Base-by-base conservation (phyloP, 1,140 invertebrate genomes). In the Dolichoris vasculosae region DNA sequence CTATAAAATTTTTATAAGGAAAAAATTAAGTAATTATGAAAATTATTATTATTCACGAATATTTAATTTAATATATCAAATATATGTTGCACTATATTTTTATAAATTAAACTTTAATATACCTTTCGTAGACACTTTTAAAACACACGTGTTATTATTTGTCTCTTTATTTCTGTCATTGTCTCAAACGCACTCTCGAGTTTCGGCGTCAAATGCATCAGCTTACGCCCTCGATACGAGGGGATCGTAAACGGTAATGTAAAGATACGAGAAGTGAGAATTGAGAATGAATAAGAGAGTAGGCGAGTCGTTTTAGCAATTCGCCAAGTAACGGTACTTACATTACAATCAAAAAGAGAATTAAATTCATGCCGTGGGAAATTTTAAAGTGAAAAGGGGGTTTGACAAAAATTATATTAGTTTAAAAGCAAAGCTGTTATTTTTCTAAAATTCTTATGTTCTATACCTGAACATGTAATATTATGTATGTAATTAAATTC, bases 321-420 rank as follows among this genome's bases (percentile, higher is more conserved):
- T 81, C 67, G 23, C 17, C 8, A 13, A 8, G 48, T 63, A 35
- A 71, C 76, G 35, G 40, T 82, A 82, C 79, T 76, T 82, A 86
- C 79, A 82, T 86, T 81, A 86, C 79, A 86, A 86, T 86, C 71
- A 69, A 46, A 86, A 38, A 17, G 55, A 77, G 78, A 80, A 86
- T 82, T 86, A 77, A 77, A 86, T 30, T 76, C 55, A 64, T 23
- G 46, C 40, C 78, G 78, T 82, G 78, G 67, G 71, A 81, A 85
- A 46, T 75, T 81, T 85, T 48, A n/a, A 86, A 67, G 67, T 76
- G 38, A 73, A 79, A 80, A 76, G 59, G 59, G 59, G 59, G 7
- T 79, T n/a, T 15, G 13, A 63, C 30, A 38, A n/a, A 71, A 75
- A 59, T 35, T 78, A 55, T 26, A 55, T 8, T 59, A 35, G 13